Conservation (phyloP, 2,113 vertebrate species). For the Crotophaga sulcirostris region DNA sequence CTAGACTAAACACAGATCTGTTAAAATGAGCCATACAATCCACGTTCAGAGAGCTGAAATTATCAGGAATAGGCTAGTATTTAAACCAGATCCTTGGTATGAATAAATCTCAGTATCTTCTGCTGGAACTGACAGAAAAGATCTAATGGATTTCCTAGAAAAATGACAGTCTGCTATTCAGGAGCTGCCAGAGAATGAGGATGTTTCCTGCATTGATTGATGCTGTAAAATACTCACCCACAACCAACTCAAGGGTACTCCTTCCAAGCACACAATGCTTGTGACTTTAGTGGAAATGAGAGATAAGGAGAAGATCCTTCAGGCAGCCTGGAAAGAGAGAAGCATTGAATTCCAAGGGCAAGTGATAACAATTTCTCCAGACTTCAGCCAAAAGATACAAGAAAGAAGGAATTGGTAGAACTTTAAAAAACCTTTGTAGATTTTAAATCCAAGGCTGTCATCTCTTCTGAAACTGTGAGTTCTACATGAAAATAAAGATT, state of each 20-base stretch:
- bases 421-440: conserved; percentile 59
- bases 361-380: conserved; percentile 69
- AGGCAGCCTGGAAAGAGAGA: conserved; percentile 65
- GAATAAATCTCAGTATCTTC: conserved; percentile 14
- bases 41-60: neutral
- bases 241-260: conserved; percentile 64
- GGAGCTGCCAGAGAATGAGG: conserved; percentile 34
- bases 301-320: conserved; percentile 70
- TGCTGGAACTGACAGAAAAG: conserved; percentile 6
- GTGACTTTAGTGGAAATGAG: conserved; percentile 68
- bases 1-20: conserved; percentile 2
- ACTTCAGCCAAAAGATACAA: conserved; percentile 63
- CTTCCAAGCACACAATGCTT: conserved; percentile 66
- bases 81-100: neutral
- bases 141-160: conserved; percentile 48
- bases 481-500: conserved; percentile 39
- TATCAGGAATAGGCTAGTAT: neutral
- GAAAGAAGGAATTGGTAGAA: conserved; percentile 46
- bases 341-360: conserved; percentile 67
- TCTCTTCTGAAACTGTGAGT: conserved; percentile 16
- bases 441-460: conserved; percentile 47
- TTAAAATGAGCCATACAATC: neutral
- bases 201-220: conserved; percentile 39
- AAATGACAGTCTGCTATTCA: neutral
- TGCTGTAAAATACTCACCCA: conserved; percentile 57